Percentiles rank a stretch among this genome's conserved stretches.
Evolutionary conservation across 2,797 vertebrate species (phyloP).

Genomic region (Myotis vivesi): DNA sequence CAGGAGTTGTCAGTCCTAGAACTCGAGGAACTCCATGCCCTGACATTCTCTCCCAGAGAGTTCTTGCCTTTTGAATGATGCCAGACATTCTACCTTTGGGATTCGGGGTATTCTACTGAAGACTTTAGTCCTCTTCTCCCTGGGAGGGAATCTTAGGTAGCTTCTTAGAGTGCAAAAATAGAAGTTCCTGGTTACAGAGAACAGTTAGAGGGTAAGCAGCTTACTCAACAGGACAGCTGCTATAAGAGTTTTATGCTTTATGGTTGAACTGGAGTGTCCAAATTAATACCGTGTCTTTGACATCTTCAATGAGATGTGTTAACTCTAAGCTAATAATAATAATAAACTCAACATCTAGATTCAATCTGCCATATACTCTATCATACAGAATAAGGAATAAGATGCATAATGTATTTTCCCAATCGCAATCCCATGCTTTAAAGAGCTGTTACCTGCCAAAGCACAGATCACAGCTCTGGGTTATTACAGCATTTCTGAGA

Average conservation of each 20-base stretch:
- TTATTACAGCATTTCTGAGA: not conserved
- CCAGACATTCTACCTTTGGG: slow-evolving; percentile 54
- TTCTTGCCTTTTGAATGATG: slow-evolving; percentile 26
- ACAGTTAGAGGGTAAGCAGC: not conserved
- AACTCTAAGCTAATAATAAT: not conserved
- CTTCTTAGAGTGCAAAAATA: not conserved
- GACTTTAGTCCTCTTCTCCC: slow-evolving; percentile 39
- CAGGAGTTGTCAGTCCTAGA: slow-evolving; percentile 34
- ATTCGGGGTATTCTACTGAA: not conserved
- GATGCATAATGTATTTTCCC: not conserved
- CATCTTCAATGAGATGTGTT: not conserved
- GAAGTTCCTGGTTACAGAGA: not conserved
- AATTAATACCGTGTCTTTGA: not conserved
- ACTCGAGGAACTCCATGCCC: not conserved
- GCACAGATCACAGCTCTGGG: not conserved
- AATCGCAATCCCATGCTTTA: not conserved
- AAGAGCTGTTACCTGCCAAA: not conserved
- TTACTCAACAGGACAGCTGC: not conserved
- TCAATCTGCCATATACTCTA: not conserved
- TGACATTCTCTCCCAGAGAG: not conserved
- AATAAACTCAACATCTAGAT: not conserved
- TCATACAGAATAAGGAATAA: slow-evolving; percentile 13
- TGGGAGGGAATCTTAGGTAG: slow-evolving; percentile 21
- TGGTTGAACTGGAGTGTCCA: not conserved
- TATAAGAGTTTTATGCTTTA: not conserved